Base-by-base conservation (phyloP, 2,113 vertebrate species). In the Acanthochromis polyacanthus region DNA sequence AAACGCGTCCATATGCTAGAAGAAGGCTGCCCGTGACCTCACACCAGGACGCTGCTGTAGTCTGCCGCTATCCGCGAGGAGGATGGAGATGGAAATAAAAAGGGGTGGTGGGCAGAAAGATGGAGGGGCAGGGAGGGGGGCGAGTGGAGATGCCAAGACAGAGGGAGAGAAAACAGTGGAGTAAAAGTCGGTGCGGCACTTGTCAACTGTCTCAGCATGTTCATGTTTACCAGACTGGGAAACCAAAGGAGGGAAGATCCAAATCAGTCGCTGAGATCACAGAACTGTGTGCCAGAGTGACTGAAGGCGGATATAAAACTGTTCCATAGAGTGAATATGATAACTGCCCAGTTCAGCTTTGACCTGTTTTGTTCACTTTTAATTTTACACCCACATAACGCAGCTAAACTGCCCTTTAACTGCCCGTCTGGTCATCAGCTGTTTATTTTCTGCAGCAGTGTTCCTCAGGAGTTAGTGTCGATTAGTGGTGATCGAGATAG, bases 1-100 rank as follows among this genome's bases (percentile, higher is more conserved):
- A 92, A 92, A 80, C 23, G 7, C 5, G 75, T 91, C 91, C 92
- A 92, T 93, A 93, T 93, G 92, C 75, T 89, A 62, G 83, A 90
- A 91, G 90, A 84, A 91, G 89, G 62, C 85, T 62, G 88, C 85
- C 80, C 43, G 88, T 88, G 90, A 92, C 90, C 92, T 91, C 91
- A 64, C 90, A 82, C 78, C 87, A 59, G 78, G 78, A 48, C 70
- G 61, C 45, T 46, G 72, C 79, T 81, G 85, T 72, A 78, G 84
- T 86, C 86, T 79, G 80, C 83, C 68, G 71, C 85, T 55, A 78
- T 68, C 65, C 38, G 75, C 71, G 58, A 87, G 74, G 75, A 88
- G 60, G 51, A 38, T 71, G 74, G 66, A 81, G 71, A 65, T 59
- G 43, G 57, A 65, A 48, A 73, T 74, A 10, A 78, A 83, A 75